These are phyloP conservation scores for Eumacrocentrus americanus DNA, from an alignment of 2,888 invertebrate genomes.

Conservation along the genomic window DNA sequence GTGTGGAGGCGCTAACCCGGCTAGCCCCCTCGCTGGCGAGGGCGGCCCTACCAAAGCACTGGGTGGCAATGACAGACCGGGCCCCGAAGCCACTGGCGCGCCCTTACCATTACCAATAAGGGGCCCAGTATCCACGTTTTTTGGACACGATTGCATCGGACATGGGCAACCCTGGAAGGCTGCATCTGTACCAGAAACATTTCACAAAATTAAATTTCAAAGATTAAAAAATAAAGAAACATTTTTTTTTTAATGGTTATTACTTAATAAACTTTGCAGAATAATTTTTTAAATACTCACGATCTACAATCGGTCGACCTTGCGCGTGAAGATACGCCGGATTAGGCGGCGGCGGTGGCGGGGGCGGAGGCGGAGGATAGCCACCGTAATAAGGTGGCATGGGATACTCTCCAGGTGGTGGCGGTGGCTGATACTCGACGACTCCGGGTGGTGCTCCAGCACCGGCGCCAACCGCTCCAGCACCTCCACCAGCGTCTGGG, in stretches of 20 bases:
- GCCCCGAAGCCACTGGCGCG: constrained; percentile 62
- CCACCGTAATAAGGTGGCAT: constrained; percentile 66
- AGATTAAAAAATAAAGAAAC: not conserved
- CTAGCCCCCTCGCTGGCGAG: constrained; percentile 66
- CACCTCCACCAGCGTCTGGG: constrained; percentile 57
- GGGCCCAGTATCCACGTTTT: constrained; percentile 98
- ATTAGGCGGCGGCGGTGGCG: constrained; percentile 67
- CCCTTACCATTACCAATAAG: constrained; percentile 94
- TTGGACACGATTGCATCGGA: constrained; percentile 94
- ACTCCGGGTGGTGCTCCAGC: constrained; percentile 60
- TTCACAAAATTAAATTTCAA: not conserved
- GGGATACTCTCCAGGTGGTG: constrained; percentile 63
- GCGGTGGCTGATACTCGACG: constrained; percentile 62
- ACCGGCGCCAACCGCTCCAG: constrained; percentile 60
- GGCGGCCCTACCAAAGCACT: constrained; percentile 62
- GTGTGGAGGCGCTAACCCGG: constrained; percentile 60
- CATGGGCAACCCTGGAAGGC: constrained; percentile 81
- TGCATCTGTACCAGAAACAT: constrained; percentile 57
- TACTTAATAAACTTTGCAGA: not conserved
- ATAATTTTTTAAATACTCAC: constrained; percentile 45
- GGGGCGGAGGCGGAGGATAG: constrained; percentile 61
- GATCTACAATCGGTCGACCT: constrained; percentile 60
- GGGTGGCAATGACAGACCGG: constrained; percentile 63
- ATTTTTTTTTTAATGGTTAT: not conserved
- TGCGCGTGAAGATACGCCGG: constrained; percentile 59